Evolutionary conservation across 1,140 invertebrate genomes (phyloP).

Genomic region (Bombus turneri): DNA sequence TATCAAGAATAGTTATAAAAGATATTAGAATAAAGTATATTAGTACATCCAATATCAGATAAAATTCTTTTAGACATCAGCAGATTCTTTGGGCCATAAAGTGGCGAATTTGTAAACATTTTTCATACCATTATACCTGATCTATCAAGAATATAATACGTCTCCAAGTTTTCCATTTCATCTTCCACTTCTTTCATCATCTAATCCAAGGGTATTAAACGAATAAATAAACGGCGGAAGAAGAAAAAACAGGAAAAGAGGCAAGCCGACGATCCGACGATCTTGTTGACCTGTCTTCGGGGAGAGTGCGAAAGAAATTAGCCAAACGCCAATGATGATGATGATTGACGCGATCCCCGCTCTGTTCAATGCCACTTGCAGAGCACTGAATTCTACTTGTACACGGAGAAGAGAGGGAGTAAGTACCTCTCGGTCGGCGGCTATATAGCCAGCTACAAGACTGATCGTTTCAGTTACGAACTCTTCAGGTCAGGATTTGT

Average conservation of each 20-base stretch:
- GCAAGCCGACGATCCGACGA: not conserved
- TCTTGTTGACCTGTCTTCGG: not conserved
- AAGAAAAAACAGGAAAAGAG: not conserved
- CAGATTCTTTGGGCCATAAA: too few relatives aligned
- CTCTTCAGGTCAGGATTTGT: conserved; percentile 64
- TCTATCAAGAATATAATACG: not conserved
- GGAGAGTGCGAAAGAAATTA: conserved; percentile 36
- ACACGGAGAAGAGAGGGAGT: conserved; percentile 51
- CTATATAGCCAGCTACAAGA: conserved; percentile 69
- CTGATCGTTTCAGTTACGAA: conserved; percentile 68
- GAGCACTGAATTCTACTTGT: conserved; percentile 69
- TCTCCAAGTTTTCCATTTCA: not conserved
- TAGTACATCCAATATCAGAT: not conserved
- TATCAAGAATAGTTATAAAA: too few relatives aligned
- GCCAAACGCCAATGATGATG: conserved; percentile 19
- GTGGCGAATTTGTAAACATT: not conserved
- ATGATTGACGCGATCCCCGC: conserved; percentile 57
- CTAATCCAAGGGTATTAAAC: not conserved
- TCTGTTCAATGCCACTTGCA: conserved; percentile 60
- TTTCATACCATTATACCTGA: not conserved
- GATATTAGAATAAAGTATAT: not conserved
- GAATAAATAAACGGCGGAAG: not conserved
- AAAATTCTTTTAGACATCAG: not conserved
- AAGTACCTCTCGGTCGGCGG: conserved; percentile 59
- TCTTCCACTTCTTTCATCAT: not conserved